Evolutionary conservation across 2,888 invertebrate genomes (phyloP).

Genomic region (Formica aserva): DNA sequence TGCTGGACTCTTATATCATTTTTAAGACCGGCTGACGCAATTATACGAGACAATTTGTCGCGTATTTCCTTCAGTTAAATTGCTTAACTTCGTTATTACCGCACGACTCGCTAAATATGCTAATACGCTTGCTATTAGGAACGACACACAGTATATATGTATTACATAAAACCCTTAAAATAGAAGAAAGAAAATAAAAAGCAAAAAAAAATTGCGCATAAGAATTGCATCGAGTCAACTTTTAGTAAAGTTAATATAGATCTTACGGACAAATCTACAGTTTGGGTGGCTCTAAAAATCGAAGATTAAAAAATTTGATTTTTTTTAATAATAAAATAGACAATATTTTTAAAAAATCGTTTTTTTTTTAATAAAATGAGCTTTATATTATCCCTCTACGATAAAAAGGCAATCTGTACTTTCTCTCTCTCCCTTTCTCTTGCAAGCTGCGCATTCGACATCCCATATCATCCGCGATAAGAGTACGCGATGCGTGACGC

Average conservation of each 20-base stretch:
- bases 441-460: not conserved
- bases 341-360: not conserved
- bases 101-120: conserved; percentile 73
- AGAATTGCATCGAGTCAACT: not conserved
- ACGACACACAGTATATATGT: not conserved
- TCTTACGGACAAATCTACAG: not conserved
- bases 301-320: not conserved
- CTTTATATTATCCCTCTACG: not conserved
- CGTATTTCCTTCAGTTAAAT: conserved; percentile 44
- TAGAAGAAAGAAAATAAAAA: not conserved
- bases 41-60: conserved; percentile 34
- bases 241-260: not conserved
- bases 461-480: not conserved
- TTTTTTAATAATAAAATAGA: not conserved
- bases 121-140: conserved; percentile 71
- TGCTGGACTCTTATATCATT: not conserved
- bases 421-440: not conserved
- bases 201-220: not conserved
- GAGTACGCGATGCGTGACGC: not conserved
- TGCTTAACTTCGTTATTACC: conserved; percentile 60
- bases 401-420: conserved; percentile 24
- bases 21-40: conserved; percentile 10
- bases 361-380: not conserved
- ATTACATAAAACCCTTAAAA: not conserved
- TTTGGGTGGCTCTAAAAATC: not conserved